phyloP scores from a whole-genome alignment of 2,797 vertebrate genomes.

The Acanthis flammea region DNA sequence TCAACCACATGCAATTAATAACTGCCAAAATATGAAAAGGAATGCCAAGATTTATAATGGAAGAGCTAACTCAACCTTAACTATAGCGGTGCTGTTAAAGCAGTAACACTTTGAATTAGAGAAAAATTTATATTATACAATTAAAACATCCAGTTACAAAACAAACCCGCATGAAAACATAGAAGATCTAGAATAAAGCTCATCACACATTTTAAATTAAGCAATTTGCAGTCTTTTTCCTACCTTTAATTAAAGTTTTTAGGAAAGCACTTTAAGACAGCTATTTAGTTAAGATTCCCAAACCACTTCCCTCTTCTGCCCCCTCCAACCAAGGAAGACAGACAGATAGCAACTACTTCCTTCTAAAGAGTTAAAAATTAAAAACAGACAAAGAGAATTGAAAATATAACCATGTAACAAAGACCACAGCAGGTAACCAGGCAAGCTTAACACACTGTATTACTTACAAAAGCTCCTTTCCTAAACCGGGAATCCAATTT shows the following conservation, averaged over 20 bases:
- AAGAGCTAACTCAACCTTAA: constrained; percentile 76
- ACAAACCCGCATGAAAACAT: neutral
- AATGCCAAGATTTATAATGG: constrained; percentile 72
- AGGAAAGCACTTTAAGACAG: neutral
- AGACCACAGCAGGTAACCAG: neutral
- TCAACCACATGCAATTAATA: constrained; percentile 63
- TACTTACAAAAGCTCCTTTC: constrained; percentile 95
- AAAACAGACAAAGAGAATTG: neutral
- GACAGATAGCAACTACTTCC: neutral
- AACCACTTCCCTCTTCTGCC: constrained; percentile 7
- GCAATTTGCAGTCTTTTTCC: neutral
- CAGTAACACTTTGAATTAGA: constrained; percentile 48
- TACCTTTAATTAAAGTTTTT: neutral
- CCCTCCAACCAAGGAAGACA: constrained; percentile 10
- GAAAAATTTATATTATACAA: constrained; percentile 2
- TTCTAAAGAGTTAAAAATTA: neutral
- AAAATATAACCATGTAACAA: neutral
- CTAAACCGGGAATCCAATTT: constrained; percentile 97
- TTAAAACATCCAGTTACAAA: constrained; percentile 3
- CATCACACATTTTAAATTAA: neutral
- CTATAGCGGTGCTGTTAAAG: constrained; percentile 68
- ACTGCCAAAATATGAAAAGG: constrained; percentile 58
- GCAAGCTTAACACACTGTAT: neutral
- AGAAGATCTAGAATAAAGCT: neutral
- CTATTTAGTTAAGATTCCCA: neutral